These are phyloP conservation scores for Parelbella ahira DNA, from an alignment of 2,888 invertebrate species.

Conservation along the genomic window DNA sequence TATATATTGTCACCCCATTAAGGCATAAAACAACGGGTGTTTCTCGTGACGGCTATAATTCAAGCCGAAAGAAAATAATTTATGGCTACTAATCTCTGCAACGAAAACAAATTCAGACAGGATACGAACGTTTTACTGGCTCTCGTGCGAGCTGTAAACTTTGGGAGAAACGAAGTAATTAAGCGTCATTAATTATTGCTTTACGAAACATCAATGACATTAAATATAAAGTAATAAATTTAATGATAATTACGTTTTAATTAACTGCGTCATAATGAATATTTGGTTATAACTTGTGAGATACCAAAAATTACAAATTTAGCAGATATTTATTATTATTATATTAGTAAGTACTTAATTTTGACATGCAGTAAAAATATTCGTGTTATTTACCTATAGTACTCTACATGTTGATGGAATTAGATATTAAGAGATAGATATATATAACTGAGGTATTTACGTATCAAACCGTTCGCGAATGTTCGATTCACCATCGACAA, in stretches of 20 bases:
- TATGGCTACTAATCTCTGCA: constrained; percentile 59
- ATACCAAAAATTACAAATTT: no score
- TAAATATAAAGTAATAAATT: no score
- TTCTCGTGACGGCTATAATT: constrained; percentile 56
- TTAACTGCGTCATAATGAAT: no score
- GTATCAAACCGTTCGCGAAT: no score
- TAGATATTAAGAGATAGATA: no score
- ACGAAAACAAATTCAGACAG: constrained; percentile 58
- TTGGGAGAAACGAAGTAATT: constrained; percentile 48
- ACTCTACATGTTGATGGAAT: no score
- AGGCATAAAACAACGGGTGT: constrained; percentile 59
- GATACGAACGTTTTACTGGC: constrained; percentile 54
- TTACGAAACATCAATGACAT: no score
- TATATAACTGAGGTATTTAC: no score
- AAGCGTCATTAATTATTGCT: constrained; percentile 30
- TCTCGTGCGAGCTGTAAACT: constrained; percentile 52
- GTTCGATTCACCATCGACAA: constrained; percentile 10
- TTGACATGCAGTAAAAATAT: background rate
- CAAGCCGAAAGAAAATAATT: constrained; percentile 65
- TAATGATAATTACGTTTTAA: no score
- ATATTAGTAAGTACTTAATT: no score
- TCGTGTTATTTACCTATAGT: no score
- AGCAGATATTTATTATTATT: background rate
- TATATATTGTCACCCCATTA: constrained; percentile 27
- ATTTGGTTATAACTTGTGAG: no score